Conservation (phyloP, 2,113 vertebrate genomes). For the Dissostichus mawsoni region DNA sequence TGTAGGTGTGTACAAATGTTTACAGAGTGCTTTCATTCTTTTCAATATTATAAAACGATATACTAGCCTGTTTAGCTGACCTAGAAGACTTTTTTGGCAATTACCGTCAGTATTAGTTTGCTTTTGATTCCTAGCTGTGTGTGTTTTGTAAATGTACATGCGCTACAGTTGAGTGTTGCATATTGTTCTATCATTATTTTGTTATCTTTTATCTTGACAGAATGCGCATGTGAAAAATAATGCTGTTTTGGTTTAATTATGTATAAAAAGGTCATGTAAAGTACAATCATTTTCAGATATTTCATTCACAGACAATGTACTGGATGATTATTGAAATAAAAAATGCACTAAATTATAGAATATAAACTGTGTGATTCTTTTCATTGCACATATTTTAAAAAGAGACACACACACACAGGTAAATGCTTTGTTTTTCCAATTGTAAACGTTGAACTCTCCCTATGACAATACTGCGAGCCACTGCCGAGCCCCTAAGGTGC, state of each 20-base stretch:
- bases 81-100: conserved; percentile 32
- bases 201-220: conserved; percentile 49
- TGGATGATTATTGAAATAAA: conserved; percentile 72
- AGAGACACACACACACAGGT: conserved; percentile 15
- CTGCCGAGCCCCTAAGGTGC: conserved; percentile 73
- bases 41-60: conserved; percentile 21
- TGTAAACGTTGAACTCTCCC: conserved; percentile 37
- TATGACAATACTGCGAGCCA: conserved; percentile 44
- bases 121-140: conserved; percentile 30
- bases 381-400: conserved; percentile 4
- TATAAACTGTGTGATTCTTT: not conserved
- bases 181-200: conserved; percentile 57
- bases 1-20: conserved; percentile 64
- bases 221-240: conserved; percentile 61
- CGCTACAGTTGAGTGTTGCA: conserved; percentile 53
- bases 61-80: conserved; percentile 37
- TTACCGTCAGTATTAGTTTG: conserved; percentile 51
- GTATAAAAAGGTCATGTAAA: conserved; percentile 68
- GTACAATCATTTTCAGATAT: conserved; percentile 65
- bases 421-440: conserved; percentile 32
- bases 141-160: conserved; percentile 58
- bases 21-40: conserved; percentile 42
- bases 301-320: conserved; percentile 59
- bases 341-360: conserved; percentile 75
- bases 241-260: conserved; percentile 45